A percentile compares a stretch with the other conserved stretches of the same genome.
Evolutionary conservation across 1,140 invertebrate genomes (phyloP).

Genomic region (Cyclargus thomasi): DNA sequence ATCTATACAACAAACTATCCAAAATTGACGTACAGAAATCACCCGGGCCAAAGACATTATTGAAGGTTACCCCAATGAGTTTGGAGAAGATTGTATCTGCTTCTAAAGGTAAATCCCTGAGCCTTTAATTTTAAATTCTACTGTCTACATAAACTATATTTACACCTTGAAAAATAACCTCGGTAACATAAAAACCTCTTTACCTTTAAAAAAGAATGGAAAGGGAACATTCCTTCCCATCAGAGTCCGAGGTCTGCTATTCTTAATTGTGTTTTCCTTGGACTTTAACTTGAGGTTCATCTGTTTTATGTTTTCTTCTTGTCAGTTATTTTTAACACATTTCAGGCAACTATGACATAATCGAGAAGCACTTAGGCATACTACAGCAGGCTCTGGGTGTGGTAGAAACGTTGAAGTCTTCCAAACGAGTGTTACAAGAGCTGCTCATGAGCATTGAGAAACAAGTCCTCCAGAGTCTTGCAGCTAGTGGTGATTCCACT

Average conservation of each 20-base stretch:
- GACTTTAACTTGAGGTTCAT: no score
- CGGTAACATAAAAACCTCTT: no score
- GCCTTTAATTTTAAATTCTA: no score
- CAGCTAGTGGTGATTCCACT: constrained; percentile 77
- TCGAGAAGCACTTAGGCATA: constrained; percentile 53
- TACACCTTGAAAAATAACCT: no score
- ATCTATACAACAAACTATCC: constrained; percentile 76
- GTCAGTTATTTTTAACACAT: no score
- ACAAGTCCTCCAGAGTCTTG: constrained; percentile 76
- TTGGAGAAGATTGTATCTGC: constrained; percentile 71
- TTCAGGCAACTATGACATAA: constrained; percentile 61
- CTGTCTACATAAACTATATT: no score
- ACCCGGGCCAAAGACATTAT: constrained; percentile 50
- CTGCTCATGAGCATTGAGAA: constrained; percentile 76
- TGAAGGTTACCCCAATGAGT: constrained; percentile 76
- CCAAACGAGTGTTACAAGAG: constrained; percentile 72
- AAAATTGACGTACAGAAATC: constrained; percentile 70
- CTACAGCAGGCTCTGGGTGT: constrained; percentile 77
- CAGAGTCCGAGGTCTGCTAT: no score
- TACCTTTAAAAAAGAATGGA: no score
- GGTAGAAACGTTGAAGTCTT: constrained; percentile 77
- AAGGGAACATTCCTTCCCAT: no score
- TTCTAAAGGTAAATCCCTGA: constrained; percentile 63
- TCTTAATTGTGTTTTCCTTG: no score
- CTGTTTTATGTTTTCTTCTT: no score